These are phyloP conservation scores for Corythaixoides concolor DNA, from an alignment of 2,113 vertebrate species.

Conservation along the genomic window DNA sequence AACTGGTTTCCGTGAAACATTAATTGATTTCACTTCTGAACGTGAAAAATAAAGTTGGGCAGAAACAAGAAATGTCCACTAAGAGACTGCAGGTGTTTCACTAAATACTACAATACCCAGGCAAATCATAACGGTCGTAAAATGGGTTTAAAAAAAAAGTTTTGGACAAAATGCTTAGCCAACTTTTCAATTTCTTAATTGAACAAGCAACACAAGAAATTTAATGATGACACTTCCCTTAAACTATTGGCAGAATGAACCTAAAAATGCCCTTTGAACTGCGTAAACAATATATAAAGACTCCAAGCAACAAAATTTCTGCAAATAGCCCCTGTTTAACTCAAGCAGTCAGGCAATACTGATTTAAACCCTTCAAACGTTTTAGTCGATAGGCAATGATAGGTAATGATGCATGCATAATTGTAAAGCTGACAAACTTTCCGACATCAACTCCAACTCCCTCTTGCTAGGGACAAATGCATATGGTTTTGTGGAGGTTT, in stretches of 20 bases:
- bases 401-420: not conserved
- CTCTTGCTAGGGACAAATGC: not conserved
- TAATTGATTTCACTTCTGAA: not conserved
- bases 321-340: not conserved
- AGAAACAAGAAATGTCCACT: not conserved
- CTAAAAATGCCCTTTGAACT: not conserved
- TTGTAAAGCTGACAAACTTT: not conserved
- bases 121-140: not conserved
- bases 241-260: not conserved
- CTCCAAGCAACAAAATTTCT: not conserved
- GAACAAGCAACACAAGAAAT: not conserved
- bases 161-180: not conserved
- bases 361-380: not conserved
- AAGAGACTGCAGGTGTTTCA: not conserved
- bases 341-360: not conserved
- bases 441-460: not conserved
- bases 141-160: not conserved
- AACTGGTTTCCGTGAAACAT: not conserved
- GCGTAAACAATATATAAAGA: not conserved
- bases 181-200: not conserved
- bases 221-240: not conserved
- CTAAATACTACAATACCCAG: not conserved
- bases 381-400: not conserved
- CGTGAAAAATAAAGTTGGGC: not conserved
- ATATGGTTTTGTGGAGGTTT: not conserved